Evolutionary conservation across 2,797 vertebrate genomes (phyloP), one percentile per base, ranked within the genome.

Genomic region (Scleropages formosus): DNA sequence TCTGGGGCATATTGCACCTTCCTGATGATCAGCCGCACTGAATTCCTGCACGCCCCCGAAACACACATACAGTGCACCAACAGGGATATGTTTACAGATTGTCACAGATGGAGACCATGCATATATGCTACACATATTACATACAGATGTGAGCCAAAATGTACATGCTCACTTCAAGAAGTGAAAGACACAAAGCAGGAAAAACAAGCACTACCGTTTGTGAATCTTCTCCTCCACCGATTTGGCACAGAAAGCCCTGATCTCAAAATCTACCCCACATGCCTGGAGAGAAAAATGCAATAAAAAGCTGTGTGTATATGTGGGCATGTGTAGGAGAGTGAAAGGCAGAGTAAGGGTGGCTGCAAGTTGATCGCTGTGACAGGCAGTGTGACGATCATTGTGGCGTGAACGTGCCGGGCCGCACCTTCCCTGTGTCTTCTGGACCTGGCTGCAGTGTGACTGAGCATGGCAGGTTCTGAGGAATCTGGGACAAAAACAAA

Each of bases 361-460:
- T n/a, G n/a, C n/a, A n/a, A n/a, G n/a, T n/a, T n/a, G n/a, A n/a
- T n/a, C n/a, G n/a, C 31, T 39, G 31, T 39, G n/a, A 26, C 26
- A n/a, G n/a, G n/a, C n/a, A n/a, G n/a, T n/a, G n/a, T n/a, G 31
- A 31, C 6, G 2, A 31, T 39, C 31, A 39, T 6, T 39, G 31
- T 39, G 31, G 2, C 2, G 2, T 39, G 31, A 6, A 6, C 6
- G 31, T 39, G 31, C 39, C 31, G 39, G 31, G 6, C 31, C 31
- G 49, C 82, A 98, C 96, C 95, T 98, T 98, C 69, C 96, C 96
- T 0, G 96, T 96, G 88, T 98, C 96, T 84, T 98, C 96, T 0
- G 96, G 96, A 10, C 97, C 97, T 0, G 96, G 96, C 84, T 99
- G 97, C 85, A 99, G 81, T 0, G 97, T 99, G 85, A 99, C 95